Conservation (phyloP, 1,140 invertebrate species). For the Heliconius himera region DNA sequence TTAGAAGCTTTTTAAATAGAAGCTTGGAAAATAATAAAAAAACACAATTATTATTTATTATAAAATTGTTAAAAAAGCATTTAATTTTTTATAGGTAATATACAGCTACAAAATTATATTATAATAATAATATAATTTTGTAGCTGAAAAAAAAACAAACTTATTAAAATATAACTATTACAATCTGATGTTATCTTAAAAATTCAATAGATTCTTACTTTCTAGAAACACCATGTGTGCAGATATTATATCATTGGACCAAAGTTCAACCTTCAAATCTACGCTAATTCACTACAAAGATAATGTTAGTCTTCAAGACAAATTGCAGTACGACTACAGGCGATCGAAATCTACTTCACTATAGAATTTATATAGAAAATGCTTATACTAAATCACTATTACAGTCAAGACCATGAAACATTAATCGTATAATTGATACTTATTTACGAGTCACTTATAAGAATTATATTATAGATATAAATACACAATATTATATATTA, state of each 20-base stretch:
- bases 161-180: constrained; percentile 6
- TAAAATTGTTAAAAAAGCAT: neutral
- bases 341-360: constrained; percentile 33
- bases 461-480: constrained; percentile 52
- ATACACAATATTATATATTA: constrained; percentile 23
- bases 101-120: no score
- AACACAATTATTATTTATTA: neutral
- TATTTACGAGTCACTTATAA: constrained; percentile 64
- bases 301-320: constrained; percentile 39
- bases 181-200: constrained; percentile 34
- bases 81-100: no score
- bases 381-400: constrained; percentile 32
- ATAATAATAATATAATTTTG: neutral
- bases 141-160: neutral
- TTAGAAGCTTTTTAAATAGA: neutral
- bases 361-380: constrained; percentile 24
- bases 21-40: neutral
- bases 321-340: constrained; percentile 36
- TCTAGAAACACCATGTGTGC: constrained; percentile 73
- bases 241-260: constrained; percentile 77
- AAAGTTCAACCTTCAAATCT: constrained; percentile 79
- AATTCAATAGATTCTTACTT: constrained; percentile 33
- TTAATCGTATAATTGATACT: constrained; percentile 43
- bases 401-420: constrained; percentile 41
- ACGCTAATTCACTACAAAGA: constrained; percentile 42